Percentiles rank a stretch among this genome's conserved stretches.
These are phyloP conservation scores for Plebejus melissa DNA, from an alignment of 2,888 invertebrate genomes.

Conservation along the genomic window DNA sequence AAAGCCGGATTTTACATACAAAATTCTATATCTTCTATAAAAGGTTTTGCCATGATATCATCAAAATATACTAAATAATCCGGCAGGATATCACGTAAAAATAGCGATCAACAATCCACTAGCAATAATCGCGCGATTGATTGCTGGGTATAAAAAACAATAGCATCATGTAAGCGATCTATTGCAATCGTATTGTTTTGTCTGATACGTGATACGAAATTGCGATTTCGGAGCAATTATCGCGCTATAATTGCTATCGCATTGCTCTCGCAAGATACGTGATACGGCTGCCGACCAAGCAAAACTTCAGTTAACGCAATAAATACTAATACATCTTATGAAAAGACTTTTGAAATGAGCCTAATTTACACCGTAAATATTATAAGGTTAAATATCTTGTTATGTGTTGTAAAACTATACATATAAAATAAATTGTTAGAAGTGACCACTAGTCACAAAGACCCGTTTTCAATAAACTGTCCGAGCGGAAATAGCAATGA, in stretches of 20 bases:
- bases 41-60: not conserved
- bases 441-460: constrained; percentile 15
- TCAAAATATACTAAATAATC: no score
- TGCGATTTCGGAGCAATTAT: no score
- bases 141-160: no score
- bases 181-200: no score
- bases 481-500: not conserved
- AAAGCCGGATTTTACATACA: not conserved
- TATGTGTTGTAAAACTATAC: not conserved
- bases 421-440: not conserved
- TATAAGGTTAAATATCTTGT: not conserved
- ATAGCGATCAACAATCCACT: no score
- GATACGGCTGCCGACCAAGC: no score
- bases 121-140: no score
- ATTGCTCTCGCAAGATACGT: no score
- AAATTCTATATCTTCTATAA: not conserved
- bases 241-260: no score
- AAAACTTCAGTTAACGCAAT: not conserved
- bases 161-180: no score
- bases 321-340: not conserved
- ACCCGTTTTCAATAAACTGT: not conserved
- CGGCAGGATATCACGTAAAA: no score
- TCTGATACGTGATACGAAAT: no score
- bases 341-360: constrained; percentile 6
- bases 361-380: constrained; percentile 20